phyloP scores from a whole-genome alignment of 2,113 vertebrate species.

The Sebastes schlegelii region DNA sequence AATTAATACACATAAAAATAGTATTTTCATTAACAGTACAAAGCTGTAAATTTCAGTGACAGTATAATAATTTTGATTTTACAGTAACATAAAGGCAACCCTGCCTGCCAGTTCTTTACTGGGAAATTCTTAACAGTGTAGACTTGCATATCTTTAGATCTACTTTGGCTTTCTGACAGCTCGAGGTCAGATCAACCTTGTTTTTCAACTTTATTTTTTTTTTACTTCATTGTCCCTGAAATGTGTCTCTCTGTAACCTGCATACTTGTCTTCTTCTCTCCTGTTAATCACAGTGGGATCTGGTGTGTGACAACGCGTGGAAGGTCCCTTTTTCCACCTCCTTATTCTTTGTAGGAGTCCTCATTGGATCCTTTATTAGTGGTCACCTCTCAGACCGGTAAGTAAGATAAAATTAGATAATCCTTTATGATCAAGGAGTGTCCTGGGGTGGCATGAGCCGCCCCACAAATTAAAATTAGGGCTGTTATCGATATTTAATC shows the following conservation, averaged over 20 bases:
- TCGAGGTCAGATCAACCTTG: not conserved
- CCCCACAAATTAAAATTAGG: too few species aligned
- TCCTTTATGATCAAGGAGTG: too few species aligned
- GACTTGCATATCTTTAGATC: too few species aligned
- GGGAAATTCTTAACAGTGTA: too few species aligned
- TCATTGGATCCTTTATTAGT: conserved; percentile 85
- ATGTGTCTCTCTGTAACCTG: not conserved
- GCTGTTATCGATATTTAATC: too few species aligned
- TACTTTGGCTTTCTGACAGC: not conserved
- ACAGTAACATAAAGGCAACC: too few species aligned
- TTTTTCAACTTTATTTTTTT: not conserved
- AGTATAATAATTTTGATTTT: too few species aligned
- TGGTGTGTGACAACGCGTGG: conserved; percentile 89
- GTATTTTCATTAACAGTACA: too few species aligned
- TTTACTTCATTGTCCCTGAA: not conserved
- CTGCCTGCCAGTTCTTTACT: too few species aligned
- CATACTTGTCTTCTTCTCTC: not conserved
- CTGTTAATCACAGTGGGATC: conserved; percentile 83
- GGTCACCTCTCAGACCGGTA: conserved; percentile 91
- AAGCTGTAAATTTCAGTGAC: too few species aligned
- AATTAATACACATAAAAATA: too few species aligned
- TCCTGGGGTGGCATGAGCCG: too few species aligned
- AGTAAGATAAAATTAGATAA: not conserved
- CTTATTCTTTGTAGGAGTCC: conserved; percentile 86
- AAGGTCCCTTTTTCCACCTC: conserved; percentile 89